A percentile compares a stretch with the other conserved stretches of the same genome.
Evolutionary conservation across 2,888 invertebrate species (phyloP).

Genomic region (Dolichomitus sp.): DNA sequence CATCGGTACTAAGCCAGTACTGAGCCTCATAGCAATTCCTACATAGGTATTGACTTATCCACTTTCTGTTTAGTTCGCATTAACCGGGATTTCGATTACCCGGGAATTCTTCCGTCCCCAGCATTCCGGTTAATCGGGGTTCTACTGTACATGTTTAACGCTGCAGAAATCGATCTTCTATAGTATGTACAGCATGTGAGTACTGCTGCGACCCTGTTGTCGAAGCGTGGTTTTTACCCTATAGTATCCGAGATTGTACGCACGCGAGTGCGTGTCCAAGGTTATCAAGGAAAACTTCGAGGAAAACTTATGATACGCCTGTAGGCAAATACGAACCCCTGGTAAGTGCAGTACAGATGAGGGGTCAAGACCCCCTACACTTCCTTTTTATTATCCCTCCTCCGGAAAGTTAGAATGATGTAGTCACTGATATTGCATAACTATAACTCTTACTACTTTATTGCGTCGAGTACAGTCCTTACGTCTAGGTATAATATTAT

Average conservation of each 20-base stretch:
- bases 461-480: constrained; percentile 23
- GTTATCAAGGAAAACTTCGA: constrained; percentile 48
- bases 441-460: constrained; percentile 36
- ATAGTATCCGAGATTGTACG: constrained; percentile 50
- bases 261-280: constrained; percentile 71
- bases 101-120: too few species aligned
- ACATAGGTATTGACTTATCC: too few species aligned
- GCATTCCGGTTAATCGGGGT: too few species aligned
- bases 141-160: too few species aligned
- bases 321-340: constrained; percentile 8
- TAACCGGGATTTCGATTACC: too few species aligned
- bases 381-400: constrained; percentile 17
- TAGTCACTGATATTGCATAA: constrained; percentile 48
- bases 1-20: too few species aligned
- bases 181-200: neutral
- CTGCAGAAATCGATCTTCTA: neutral
- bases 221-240: neutral
- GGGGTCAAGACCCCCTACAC: constrained; percentile 28
- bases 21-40: too few species aligned
- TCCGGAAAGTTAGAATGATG: constrained; percentile 22
- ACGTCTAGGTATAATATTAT: constrained; percentile 3
- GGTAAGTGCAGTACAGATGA: neutral
- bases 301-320: constrained; percentile 13
- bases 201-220: constrained; percentile 22
- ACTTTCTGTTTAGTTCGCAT: too few species aligned